Evolutionary conservation across 2,797 vertebrate species (phyloP).

Genomic region (Nannoperca obscura): DNA sequence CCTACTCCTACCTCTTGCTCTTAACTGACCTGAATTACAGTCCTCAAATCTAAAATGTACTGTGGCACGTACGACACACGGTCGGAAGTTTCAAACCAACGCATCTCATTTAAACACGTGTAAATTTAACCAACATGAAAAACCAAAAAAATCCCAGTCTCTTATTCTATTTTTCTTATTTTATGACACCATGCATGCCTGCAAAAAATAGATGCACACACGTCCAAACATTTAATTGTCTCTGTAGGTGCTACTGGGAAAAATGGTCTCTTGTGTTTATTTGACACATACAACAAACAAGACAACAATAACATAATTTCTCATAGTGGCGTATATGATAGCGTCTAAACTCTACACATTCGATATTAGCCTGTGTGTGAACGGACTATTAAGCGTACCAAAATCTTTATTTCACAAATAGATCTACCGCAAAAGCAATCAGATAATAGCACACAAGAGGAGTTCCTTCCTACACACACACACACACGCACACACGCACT

Average conservation of each 20-base stretch:
- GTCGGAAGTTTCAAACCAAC: background rate
- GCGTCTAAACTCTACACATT: conserved; percentile 3
- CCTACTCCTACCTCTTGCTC: background rate
- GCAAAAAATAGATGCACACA: background rate
- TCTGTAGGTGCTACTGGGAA: background rate
- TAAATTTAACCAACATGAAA: background rate
- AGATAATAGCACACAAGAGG: conserved; percentile 19
- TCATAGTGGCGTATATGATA: conserved; percentile 5
- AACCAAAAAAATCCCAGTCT: background rate
- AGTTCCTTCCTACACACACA: background rate
- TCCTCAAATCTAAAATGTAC: background rate
- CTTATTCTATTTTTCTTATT: background rate
- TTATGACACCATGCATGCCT: background rate
- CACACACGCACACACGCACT: conserved; percentile 3
- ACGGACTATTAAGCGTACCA: conserved; percentile 13
- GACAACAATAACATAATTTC: conserved; percentile 3
- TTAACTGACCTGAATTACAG: background rate
- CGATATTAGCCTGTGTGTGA: conserved; percentile 13
- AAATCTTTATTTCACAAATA: conserved; percentile 26
- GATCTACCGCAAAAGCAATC: conserved; percentile 18
- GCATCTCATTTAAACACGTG: background rate
- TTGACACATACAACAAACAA: conserved; percentile 7
- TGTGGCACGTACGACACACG: background rate
- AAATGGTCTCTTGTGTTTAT: background rate
- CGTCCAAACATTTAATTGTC: background rate